Base-by-base conservation (phyloP, 2,797 vertebrate species). In the Dermochelys coriacea region DNA sequence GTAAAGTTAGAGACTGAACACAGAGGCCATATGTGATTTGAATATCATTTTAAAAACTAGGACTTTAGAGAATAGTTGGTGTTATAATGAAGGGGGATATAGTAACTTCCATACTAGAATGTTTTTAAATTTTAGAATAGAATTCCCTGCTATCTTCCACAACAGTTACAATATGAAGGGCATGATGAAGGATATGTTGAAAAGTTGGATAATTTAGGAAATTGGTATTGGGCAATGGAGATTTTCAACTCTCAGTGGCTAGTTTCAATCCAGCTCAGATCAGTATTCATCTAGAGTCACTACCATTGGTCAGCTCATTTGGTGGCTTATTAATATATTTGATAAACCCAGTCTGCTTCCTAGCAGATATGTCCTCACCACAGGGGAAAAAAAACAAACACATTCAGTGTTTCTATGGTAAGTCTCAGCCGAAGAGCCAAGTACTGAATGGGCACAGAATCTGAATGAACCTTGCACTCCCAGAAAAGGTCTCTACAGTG, bases 21-120 rank as follows among this genome's bases (percentile, higher is more conserved):
- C 1, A 37, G n/a, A 8, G 31, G 5, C 10, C 15, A 37, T 14
- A 45, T 3, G 7, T 0, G 0, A 78, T 12, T 54, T 29, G 80
- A 80, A 77, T 2, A 2, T 74, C 81, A 37, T 31, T 3, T 31
- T 84, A 64, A 91, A 52, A 5, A 19, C 50, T 8, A 18, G 0
- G 6, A 16, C 79, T 80, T 78, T 80, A n/a, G 14, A 49, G 5
- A 89, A 77, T 0, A 7, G 3, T 41, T 74, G 54, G 41, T 81
- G 83, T 45, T n/a, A 34, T 23, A 74, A 3, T 31, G 8, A 83
- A 88, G 86, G 2, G 2, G 0, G 3, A 64, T 2, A 85, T 2
- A 41, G 3, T 1, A 90, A n/a, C 3, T 21, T 81, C 19, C 82
- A 3, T 25, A 59, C 27, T 23, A 80, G 37, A 68, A 11, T 11